A percentile compares a stretch with the other conserved stretches of the same genome.
phyloP scores from a whole-genome alignment of 92 coral and sea anemone genomes.

The Umimayanthus kanabou region DNA sequence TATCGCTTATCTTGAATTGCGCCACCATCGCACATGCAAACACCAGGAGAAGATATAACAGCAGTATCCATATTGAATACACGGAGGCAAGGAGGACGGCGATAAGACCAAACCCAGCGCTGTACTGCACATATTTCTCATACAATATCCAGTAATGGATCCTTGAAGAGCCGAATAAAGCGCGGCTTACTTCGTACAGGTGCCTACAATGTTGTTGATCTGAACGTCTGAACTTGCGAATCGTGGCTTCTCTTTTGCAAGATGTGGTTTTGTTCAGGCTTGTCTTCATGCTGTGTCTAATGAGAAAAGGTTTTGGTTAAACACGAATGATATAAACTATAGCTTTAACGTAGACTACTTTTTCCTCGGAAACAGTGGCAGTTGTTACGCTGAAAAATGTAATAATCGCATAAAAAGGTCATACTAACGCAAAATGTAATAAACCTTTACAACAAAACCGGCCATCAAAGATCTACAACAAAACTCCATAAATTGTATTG shows the following conservation, averaged over 20 bases:
- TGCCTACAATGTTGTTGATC: conserved; percentile 57
- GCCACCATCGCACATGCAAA: conserved; percentile 47
- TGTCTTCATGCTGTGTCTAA: not conserved
- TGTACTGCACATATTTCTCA: not conserved
- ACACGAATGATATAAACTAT: no score
- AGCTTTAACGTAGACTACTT: no score
- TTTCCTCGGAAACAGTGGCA: no score
- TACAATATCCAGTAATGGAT: conserved; percentile 10
- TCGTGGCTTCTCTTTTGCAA: conserved; percentile 5
- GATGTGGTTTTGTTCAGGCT: not conserved
- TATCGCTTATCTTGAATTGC: conserved; percentile 46
- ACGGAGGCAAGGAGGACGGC: not conserved
- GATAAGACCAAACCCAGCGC: not conserved
- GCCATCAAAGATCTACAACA: no score
- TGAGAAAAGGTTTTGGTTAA: no score
- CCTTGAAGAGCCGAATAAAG: conserved; percentile 36
- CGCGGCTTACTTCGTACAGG: not conserved
- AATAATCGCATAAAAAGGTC: no score
- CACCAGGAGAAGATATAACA: not conserved
- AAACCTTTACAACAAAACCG: no score
- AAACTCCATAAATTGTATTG: no score
- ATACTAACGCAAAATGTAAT: no score
- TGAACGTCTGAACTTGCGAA: conserved; percentile 52
- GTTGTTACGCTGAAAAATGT: no score
- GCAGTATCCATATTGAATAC: not conserved